phyloP scores from a whole-genome alignment of 2,113 vertebrate genomes.

The Chlorodrepanis virens region DNA sequence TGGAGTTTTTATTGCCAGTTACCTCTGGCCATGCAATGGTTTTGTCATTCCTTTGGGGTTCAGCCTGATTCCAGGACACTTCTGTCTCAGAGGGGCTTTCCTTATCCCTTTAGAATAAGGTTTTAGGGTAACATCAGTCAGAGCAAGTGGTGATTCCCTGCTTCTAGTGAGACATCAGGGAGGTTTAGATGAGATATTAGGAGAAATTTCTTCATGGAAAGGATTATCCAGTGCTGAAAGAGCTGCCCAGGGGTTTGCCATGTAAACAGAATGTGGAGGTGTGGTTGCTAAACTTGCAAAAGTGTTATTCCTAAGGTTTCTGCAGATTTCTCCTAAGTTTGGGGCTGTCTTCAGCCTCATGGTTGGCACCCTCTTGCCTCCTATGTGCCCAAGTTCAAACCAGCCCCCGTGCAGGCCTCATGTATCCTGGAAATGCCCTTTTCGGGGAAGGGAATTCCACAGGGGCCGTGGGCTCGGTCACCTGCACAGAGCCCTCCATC shows the following conservation, averaged over 20 bases:
- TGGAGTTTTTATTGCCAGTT: not conserved
- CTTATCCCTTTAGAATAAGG: not conserved
- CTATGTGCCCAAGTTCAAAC: not conserved
- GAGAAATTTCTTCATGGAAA: not conserved
- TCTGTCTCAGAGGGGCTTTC: not conserved
- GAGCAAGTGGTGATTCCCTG: not conserved
- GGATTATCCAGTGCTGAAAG: not conserved
- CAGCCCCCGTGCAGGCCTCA: accelerated
- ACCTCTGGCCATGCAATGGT: accelerated
- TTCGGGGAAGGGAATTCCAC: not conserved
- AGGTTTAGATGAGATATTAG: not conserved
- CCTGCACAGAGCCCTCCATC: not conserved
- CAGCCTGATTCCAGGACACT: not conserved
- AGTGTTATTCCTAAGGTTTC: not conserved
- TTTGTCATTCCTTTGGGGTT: not conserved
- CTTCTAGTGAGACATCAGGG: not conserved
- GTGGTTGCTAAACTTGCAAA: not conserved
- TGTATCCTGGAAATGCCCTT: not conserved
- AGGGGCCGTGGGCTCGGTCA: not conserved
- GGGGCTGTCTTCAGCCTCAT: not conserved
- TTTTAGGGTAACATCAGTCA: not conserved
- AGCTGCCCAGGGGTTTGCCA: not conserved
- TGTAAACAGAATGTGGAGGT: not conserved
- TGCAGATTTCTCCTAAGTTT: not conserved
- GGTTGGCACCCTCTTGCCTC: not conserved